phyloP scores from a whole-genome alignment of 2,888 invertebrate species.

The Phyllotreta striolata region DNA sequence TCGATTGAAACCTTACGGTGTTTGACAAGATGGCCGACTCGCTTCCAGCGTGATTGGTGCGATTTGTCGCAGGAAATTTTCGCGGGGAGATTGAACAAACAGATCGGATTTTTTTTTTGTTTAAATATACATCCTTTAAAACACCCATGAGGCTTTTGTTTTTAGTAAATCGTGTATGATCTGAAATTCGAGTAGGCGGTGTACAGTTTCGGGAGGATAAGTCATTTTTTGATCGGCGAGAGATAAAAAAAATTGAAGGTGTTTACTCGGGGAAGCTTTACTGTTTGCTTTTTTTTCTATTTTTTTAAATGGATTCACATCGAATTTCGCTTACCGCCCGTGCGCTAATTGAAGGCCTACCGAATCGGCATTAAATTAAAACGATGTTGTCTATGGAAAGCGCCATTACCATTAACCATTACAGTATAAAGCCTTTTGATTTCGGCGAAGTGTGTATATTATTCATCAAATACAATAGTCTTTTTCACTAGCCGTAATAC shows the following conservation, averaged over 20 bases:
- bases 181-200: constrained; percentile 22
- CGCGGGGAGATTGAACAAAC: constrained; percentile 26
- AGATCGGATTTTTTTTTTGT: constrained; percentile 23
- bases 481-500: no score
- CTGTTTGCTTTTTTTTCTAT: constrained; percentile 3
- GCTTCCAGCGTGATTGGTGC: constrained; percentile 18
- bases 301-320: not conserved
- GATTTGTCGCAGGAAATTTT: constrained; percentile 16
- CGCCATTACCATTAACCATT: no score
- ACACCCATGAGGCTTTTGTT: constrained; percentile 14
- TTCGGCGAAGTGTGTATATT: no score
- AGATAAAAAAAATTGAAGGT: constrained; percentile 19
- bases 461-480: no score
- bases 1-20: constrained; percentile 21
- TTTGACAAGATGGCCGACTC: constrained; percentile 26
- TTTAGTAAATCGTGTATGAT: constrained; percentile 24
- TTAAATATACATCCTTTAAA: constrained; percentile 18
- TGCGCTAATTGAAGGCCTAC: no score
- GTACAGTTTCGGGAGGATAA: constrained; percentile 19
- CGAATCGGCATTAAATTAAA: no score
- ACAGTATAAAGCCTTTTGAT: no score
- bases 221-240: constrained; percentile 25
- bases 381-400: no score
- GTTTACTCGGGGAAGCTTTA: constrained; percentile 5
- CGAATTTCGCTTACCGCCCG: no score